These are phyloP conservation scores for Syngnathus floridae DNA, from an alignment of 2,113 vertebrate species.

Conservation along the genomic window DNA sequence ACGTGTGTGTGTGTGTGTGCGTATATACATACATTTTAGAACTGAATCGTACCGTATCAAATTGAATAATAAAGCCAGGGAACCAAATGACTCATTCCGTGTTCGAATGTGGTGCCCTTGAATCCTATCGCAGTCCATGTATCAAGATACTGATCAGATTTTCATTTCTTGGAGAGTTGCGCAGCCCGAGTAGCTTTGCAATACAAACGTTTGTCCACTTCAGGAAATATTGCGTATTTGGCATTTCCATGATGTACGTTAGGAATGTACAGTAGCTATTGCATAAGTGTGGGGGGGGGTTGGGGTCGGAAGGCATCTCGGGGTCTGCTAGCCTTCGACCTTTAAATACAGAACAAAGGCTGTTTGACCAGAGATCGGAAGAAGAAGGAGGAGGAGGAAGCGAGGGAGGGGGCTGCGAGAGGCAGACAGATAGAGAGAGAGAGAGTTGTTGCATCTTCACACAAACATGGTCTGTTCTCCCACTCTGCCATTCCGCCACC, in stretches of 20 bases:
- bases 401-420: slow-evolving; percentile 3
- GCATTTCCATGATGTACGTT: background rate
- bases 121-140: too few species aligned
- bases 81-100: too few species aligned
- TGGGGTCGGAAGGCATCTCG: slow-evolving; percentile 57
- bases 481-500: slow-evolving; percentile 70
- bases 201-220: background rate
- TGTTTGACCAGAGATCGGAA: slow-evolving; percentile 48
- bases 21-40: too few species aligned
- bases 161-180: too few species aligned
- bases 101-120: too few species aligned
- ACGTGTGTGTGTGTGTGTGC: too few species aligned
- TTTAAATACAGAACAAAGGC: slow-evolving; percentile 64
- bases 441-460: slow-evolving; percentile 66
- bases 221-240: background rate
- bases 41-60: too few species aligned
- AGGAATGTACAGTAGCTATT: background rate
- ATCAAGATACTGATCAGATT: too few species aligned
- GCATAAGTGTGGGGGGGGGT: slow-evolving; percentile 23
- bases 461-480: slow-evolving; percentile 68
- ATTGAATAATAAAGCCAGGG: too few species aligned
- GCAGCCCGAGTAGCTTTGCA: too few species aligned
- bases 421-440: slow-evolving; percentile 49
- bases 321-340: slow-evolving; percentile 63
- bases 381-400: slow-evolving; percentile 15